Conservation (phyloP, 2,888 invertebrate genomes). For the Xanthia icteritia region DNA sequence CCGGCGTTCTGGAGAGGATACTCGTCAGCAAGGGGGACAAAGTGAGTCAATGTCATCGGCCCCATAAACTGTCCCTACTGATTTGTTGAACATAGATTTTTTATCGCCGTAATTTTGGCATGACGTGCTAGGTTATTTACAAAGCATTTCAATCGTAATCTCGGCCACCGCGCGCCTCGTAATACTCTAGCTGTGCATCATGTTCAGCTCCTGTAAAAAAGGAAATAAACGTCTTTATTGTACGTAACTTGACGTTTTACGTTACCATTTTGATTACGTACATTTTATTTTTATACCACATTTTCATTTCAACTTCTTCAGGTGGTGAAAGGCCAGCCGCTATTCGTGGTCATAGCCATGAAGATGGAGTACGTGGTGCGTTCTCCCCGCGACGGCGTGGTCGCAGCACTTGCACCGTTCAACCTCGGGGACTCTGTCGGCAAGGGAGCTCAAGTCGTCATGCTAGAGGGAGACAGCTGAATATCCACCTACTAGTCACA, state of each 20-base stretch:
- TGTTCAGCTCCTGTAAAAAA: not conserved
- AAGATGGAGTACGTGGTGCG: conserved; percentile 99
- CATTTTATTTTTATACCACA: not conserved
- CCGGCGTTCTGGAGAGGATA: conserved; percentile 98
- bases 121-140: not conserved
- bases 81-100: not conserved
- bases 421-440: conserved; percentile 95
- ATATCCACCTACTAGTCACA: conserved; percentile 3
- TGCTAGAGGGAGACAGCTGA: conserved; percentile 82
- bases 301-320: conserved; percentile 38
- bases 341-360: conserved; percentile 99
- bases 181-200: too few relatives aligned
- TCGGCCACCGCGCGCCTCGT: not conserved
- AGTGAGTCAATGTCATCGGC: conserved; percentile 67
- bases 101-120: not conserved
- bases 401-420: conserved; percentile 92
- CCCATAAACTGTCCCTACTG: conserved; percentile 9
- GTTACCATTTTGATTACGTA: not conserved
- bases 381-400: conserved; percentile 94
- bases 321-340: conserved; percentile 96
- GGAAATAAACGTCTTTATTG: not conserved
- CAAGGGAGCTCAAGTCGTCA: conserved; percentile 92
- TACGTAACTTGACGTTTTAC: not conserved
- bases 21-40: conserved; percentile 95
- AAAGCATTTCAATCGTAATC: not conserved